Percentiles rank a stretch among this genome's conserved stretches.
Evolutionary conservation across 2,113 vertebrate species (phyloP).

Genomic region (Chloroceryle aenea): DNA sequence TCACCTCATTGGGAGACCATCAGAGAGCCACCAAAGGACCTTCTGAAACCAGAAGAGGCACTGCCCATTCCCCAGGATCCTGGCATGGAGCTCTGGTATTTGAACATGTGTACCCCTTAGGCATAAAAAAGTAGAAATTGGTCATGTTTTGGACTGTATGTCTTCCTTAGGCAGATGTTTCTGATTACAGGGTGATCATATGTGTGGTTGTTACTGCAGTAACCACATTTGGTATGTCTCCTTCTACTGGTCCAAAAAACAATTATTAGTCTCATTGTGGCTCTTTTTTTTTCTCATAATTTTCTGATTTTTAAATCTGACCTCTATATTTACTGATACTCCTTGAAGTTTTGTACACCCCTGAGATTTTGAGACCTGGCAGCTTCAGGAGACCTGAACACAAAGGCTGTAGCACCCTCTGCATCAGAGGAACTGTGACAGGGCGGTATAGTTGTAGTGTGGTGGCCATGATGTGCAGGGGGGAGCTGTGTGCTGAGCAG

Average conservation of each 20-base stretch:
- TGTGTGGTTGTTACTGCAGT: not conserved
- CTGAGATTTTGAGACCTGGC: not conserved
- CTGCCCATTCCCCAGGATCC: not conserved
- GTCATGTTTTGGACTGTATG: not conserved
- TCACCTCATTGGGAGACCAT: accelerated
- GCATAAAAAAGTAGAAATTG: not conserved
- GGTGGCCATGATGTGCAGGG: accelerated
- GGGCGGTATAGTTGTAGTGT: too few relatives aligned
- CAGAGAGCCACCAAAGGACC: not conserved
- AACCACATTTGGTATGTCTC: not conserved
- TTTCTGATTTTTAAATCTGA: not conserved
- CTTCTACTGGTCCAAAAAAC: not conserved
- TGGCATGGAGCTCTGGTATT: accelerated
- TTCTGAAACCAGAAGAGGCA: not conserved
- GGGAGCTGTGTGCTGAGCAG: not conserved
- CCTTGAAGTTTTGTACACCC: not conserved
- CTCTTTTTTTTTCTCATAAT: not conserved
- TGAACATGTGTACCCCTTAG: not conserved
- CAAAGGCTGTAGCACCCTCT: not conserved
- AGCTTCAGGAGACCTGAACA: accelerated
- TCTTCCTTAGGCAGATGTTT: not conserved
- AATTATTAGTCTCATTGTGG: not conserved
- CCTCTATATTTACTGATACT: not conserved
- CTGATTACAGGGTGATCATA: not conserved
- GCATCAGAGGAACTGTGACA: not conserved